phyloP scores from a whole-genome alignment of 2,113 vertebrate species.

The Antennarius striatus region DNA sequence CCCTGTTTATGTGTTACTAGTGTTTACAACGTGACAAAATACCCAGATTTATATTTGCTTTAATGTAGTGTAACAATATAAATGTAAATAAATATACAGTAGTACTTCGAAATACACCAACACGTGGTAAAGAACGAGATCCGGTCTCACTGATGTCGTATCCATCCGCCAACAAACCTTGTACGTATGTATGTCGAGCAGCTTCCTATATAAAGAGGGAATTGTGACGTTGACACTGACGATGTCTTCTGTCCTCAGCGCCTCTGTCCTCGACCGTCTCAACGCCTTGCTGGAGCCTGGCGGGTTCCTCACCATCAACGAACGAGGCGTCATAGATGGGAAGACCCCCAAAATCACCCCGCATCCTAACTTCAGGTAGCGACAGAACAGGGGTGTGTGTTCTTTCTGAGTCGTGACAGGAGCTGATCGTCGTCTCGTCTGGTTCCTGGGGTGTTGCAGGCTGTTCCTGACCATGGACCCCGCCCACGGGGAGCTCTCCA shows the following conservation, averaged over 20 bases:
- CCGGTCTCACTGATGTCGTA: too few species aligned
- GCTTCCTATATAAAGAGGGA: too few species aligned
- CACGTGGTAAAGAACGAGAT: too few species aligned
- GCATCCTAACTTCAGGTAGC: conserved; percentile 95
- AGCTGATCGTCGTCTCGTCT: not conserved
- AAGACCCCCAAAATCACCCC: conserved; percentile 86
- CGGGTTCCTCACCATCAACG: conserved; percentile 91
- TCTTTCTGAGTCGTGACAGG: not conserved
- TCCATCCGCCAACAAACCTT: too few species aligned
- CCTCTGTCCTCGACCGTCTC: conserved; percentile 95
- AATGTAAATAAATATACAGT: too few species aligned
- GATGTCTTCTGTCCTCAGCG: conserved; percentile 70
- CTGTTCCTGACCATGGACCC: conserved; percentile 97
- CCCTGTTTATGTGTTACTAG: not conserved
- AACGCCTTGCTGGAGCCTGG: conserved; percentile 95
- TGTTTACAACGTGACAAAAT: too few species aligned
- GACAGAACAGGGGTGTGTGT: not conserved
- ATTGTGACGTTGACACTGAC: not conserved
- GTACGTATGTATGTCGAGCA: too few species aligned
- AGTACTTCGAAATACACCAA: too few species aligned
- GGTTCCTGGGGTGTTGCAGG: conserved; percentile 65
- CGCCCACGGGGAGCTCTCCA: conserved; percentile 93
- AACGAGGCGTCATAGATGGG: conserved; percentile 93
- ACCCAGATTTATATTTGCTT: too few species aligned
- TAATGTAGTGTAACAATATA: too few species aligned